Percentiles rank a stretch among this genome's conserved stretches.
Evolutionary conservation across 30 jellyfish, hydroid and myxozoan genomes (phyloP).

Genomic region (Turritopsis rubra): DNA sequence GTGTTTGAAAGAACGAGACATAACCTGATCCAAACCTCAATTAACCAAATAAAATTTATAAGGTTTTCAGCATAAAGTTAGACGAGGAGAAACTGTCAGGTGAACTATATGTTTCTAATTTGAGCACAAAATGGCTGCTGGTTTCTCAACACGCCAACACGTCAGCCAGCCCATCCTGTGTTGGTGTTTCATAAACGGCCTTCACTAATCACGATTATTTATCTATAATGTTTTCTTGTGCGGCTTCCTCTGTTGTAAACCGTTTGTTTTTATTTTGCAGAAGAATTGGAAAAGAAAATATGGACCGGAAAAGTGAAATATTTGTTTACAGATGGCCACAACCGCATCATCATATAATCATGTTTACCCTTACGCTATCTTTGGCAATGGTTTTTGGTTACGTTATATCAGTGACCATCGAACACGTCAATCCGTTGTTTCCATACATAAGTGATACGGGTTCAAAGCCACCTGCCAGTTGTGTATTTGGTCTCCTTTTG

Average conservation of each 20-base stretch:
- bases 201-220: too few relatives aligned
- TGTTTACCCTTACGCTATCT: slow-evolving; percentile 33
- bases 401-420: slow-evolving; percentile 54
- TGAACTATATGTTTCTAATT: too few relatives aligned
- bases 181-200: too few relatives aligned
- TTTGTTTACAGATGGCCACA: slow-evolving; percentile 69
- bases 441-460: slow-evolving; percentile 98
- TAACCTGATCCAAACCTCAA: too few relatives aligned
- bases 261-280: background rate
- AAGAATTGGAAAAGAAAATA: background rate
- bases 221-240: too few relatives aligned
- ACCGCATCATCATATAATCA: slow-evolving; percentile 64
- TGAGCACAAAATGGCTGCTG: too few relatives aligned
- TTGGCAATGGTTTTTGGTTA: slow-evolving; percentile 53
- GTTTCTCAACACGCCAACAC: too few relatives aligned
- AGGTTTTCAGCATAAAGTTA: too few relatives aligned
- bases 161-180: too few relatives aligned
- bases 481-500: slow-evolving; percentile 77
- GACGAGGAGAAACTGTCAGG: too few relatives aligned
- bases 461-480: slow-evolving; percentile 87
- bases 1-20: too few relatives aligned
- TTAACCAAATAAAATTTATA: too few relatives aligned
- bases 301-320: slow-evolving; percentile 39
- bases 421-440: slow-evolving; percentile 50
- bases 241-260: background rate